A percentile compares a stretch with the other conserved stretches of the same genome.
phyloP scores from a whole-genome alignment of 2,888 invertebrate genomes.

The Priocnemis perturbator region DNA sequence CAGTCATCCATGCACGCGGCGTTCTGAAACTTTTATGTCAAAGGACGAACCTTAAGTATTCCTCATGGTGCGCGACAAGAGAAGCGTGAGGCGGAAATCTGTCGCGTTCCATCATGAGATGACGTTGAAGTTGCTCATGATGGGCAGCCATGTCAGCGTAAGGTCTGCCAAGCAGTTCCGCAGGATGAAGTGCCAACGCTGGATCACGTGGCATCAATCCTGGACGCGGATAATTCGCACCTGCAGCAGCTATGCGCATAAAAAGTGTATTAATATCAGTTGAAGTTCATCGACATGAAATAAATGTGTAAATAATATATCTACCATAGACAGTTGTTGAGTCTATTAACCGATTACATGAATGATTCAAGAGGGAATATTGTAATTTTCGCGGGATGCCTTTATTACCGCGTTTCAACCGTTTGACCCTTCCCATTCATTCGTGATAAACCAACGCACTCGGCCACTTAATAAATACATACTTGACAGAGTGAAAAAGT shows the following conservation, averaged over 20 bases:
- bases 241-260: conserved; percentile 74
- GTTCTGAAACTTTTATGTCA: conserved; percentile 28
- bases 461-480: too few relatives aligned
- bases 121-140: conserved; percentile 90
- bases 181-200: conserved; percentile 84
- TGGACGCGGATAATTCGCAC: conserved; percentile 80
- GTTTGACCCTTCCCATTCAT: too few relatives aligned
- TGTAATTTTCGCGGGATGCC: too few relatives aligned
- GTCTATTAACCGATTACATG: too few relatives aligned
- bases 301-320: conserved; percentile 8
- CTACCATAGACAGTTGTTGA: background rate
- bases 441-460: too few relatives aligned
- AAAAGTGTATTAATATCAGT: too few relatives aligned
- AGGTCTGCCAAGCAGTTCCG: conserved; percentile 86
- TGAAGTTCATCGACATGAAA: too few relatives aligned
- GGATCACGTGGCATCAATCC: conserved; percentile 79
- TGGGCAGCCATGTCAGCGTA: conserved; percentile 88
- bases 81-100: conserved; percentile 81
- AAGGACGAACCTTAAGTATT: conserved; percentile 79
- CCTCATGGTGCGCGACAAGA: conserved; percentile 82
- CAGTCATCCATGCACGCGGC: background rate
- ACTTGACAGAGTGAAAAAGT: too few relatives aligned
- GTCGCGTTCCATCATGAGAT: conserved; percentile 89
- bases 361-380: too few relatives aligned
- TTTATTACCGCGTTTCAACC: too few relatives aligned